Conservation (phyloP, 2,888 invertebrate genomes). For the Glaucopsyche alexis region DNA sequence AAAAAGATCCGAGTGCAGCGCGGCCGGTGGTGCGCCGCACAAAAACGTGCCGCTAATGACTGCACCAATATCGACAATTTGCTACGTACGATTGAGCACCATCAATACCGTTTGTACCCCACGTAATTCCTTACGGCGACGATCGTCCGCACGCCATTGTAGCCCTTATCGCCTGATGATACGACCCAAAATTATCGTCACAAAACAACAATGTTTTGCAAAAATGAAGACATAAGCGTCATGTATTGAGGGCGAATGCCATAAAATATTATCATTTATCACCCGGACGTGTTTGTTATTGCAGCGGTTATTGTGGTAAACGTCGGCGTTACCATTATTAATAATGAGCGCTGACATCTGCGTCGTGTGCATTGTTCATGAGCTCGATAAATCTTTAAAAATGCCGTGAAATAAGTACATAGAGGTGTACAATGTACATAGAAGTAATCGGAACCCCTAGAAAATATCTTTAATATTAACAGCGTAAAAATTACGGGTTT, state of each 20-base stretch:
- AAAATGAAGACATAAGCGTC: slow-evolving; percentile 71
- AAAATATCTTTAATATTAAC: not conserved
- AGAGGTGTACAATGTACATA: slow-evolving; percentile 28
- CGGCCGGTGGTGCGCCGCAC: slow-evolving; percentile 45
- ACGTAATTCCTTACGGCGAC: slow-evolving; percentile 50
- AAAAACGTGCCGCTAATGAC: slow-evolving; percentile 68
- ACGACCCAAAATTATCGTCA: slow-evolving; percentile 34
- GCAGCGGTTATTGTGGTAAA: slow-evolving; percentile 73
- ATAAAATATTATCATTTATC: slow-evolving; percentile 78
- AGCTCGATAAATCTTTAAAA: slow-evolving; percentile 49
- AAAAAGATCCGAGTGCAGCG: slow-evolving; percentile 47
- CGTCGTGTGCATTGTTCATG: slow-evolving; percentile 57
- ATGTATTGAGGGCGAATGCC: slow-evolving; percentile 68
- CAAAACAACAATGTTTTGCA: slow-evolving; percentile 46
- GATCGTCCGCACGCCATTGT: slow-evolving; percentile 36
- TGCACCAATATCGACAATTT: slow-evolving; percentile 73
- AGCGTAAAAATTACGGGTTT: too few relatives aligned
- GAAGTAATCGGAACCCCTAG: not conserved
- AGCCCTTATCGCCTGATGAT: slow-evolving; percentile 27
- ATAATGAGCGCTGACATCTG: slow-evolving; percentile 69
- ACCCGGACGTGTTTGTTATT: slow-evolving; percentile 71
- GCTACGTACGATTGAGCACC: slow-evolving; percentile 75
- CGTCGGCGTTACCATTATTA: slow-evolving; percentile 72
- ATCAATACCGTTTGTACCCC: slow-evolving; percentile 71
- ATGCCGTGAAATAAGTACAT: slow-evolving; percentile 45